Evolutionary conservation across 2,113 vertebrate species (phyloP), one percentile per base, ranked within the genome.

Genomic region (Nothoprocta perdicaria): DNA sequence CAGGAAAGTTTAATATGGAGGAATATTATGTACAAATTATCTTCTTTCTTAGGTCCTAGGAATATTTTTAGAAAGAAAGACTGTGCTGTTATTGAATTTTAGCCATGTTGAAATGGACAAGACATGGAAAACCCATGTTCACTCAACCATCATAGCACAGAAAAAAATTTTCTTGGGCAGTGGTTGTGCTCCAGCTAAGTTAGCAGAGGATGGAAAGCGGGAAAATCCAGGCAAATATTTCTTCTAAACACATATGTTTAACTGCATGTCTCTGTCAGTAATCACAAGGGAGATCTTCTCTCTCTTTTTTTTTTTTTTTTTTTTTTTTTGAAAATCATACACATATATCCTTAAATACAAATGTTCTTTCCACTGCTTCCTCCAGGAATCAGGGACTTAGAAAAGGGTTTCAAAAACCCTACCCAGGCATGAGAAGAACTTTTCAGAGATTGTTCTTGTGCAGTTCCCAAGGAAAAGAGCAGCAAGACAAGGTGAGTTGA

Each of bases 61-160:
- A 29, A 38, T 5, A 38, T 2, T 31, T 41, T 26, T 29, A 46
- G 22, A 14, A 81, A 12, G 26, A 58, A 69, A 31, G 14, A 35
- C 33, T 40, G 7, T 38, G 3, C 27, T 74, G 2, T 17, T 33
- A 0, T 6, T 3, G 2, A 22, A 13, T 84, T 71, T 58, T 21
- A 83, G n/a, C 16, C 6, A 16, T 57, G 38, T 22, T 80, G 53
- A 67, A 27, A 35, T 62, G 35, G 9, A 16, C 23, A 17, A 0
- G 2, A 12, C 16, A 57, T 10, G 31, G 6, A 73, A 75, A 27
- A 48, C 2, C 41, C 23, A 26, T 0, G 0, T 21, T 5, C 1
- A 10, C 41, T 43, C 35, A 35, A 35, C 35, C 35, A 35, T 35
- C 35, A 35, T 35, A 50, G 6, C 31, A 22, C 29, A 26, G 55